These are phyloP conservation scores for Onychomys arenicola DNA, from an alignment of 2,797 vertebrate genomes.

Conservation along the genomic window DNA sequence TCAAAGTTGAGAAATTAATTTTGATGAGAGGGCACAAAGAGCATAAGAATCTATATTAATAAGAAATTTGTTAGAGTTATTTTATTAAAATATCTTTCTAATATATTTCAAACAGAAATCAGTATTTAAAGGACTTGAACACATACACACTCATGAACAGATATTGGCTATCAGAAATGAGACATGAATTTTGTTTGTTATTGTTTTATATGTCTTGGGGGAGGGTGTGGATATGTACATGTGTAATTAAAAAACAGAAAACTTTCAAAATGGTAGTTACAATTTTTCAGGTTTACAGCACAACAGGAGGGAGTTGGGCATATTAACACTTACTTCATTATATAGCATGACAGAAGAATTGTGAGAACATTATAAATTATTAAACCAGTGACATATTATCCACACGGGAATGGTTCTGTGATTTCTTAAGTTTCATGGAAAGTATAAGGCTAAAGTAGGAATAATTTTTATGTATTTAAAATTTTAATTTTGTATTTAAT, in stretches of 20 bases:
- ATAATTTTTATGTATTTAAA: background rate
- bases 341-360: background rate
- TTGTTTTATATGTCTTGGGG: fast-evolving
- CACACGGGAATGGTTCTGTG: background rate
- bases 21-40: background rate
- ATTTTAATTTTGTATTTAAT: background rate
- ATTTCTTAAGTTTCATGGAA: background rate
- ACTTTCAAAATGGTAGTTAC: background rate
- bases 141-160: background rate
- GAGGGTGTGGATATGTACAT: background rate
- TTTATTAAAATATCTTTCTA: background rate
- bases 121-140: background rate
- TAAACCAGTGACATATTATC: background rate
- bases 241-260: background rate
- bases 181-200: background rate
- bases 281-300: background rate
- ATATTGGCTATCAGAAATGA: background rate
- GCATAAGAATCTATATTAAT: background rate
- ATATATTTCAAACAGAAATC: background rate
- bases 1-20: conserved; percentile 1
- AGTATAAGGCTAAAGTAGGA: background rate
- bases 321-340: background rate
- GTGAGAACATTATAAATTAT: background rate
- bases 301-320: background rate
- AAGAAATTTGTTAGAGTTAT: background rate